phyloP scores from a whole-genome alignment of 2,888 invertebrate genomes.

The Diarsia rubi region DNA sequence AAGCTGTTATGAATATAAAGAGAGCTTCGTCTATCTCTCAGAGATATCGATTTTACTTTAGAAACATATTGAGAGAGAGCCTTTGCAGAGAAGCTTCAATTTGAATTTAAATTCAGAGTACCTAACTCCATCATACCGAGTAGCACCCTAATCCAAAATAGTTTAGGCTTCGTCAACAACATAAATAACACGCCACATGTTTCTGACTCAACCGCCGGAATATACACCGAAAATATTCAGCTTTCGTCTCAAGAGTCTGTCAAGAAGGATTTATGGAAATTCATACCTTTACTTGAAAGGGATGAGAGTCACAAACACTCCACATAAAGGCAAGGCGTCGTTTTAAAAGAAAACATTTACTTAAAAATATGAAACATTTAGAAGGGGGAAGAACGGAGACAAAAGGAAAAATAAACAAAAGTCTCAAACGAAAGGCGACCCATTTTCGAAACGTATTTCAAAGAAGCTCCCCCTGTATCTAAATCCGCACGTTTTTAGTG shows the following conservation, averaged over 20 bases:
- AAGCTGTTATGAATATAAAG: neutral
- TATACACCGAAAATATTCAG: slow-evolving; percentile 42
- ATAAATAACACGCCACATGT: slow-evolving; percentile 50
- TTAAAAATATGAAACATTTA: slow-evolving; percentile 66
- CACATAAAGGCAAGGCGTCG: slow-evolving; percentile 11
- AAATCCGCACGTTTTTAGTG: slow-evolving; percentile 56
- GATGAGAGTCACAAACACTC: slow-evolving; percentile 38
- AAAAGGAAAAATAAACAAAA: slow-evolving; percentile 61
- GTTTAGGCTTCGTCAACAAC: slow-evolving; percentile 30
- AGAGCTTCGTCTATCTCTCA: neutral
- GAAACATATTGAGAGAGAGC: neutral
- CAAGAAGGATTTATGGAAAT: slow-evolving; percentile 58
- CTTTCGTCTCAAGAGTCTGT: slow-evolving; percentile 25
- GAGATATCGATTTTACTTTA: neutral
- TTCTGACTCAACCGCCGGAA: slow-evolving; percentile 25
- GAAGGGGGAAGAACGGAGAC: slow-evolving; percentile 42
- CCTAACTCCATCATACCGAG: slow-evolving; percentile 27
- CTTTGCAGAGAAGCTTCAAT: neutral
- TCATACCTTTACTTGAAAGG: slow-evolving; percentile 38
- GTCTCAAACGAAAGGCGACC: slow-evolving; percentile 66
- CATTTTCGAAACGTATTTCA: slow-evolving; percentile 67
- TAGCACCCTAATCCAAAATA: slow-evolving; percentile 36
- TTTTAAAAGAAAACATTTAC: slow-evolving; percentile 58
- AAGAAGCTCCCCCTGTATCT: slow-evolving; percentile 62
- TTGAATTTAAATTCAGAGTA: slow-evolving; percentile 24